A percentile compares a stretch with the other conserved stretches of the same genome.
Evolutionary conservation across 2,113 vertebrate genomes (phyloP).

Genomic region (Regulus satrapa): DNA sequence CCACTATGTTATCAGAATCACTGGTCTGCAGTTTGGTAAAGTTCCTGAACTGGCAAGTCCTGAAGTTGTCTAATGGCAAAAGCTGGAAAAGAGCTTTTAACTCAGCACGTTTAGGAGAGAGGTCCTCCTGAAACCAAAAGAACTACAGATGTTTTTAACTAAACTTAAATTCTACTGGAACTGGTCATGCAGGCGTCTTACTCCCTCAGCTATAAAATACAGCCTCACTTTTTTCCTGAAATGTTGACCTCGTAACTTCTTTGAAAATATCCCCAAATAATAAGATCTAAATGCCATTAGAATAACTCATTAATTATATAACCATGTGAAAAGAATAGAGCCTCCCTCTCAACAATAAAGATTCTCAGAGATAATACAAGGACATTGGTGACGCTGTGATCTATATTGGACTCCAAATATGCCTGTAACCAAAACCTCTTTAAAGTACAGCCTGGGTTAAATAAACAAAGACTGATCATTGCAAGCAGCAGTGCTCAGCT

Average conservation of each 20-base stretch:
- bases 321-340: background rate
- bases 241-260: background rate
- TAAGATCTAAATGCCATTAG: background rate
- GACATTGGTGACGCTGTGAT: background rate
- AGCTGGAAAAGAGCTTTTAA: background rate
- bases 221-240: background rate
- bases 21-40: background rate
- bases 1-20: background rate
- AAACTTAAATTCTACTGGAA: background rate
- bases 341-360: background rate
- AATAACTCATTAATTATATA: background rate
- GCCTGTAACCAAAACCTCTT: conserved; percentile 27
- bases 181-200: fast-evolving
- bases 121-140: background rate
- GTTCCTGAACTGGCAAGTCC: background rate
- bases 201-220: background rate
- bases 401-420: background rate
- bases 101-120: background rate
- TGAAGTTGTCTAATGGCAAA: background rate
- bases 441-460: conserved; percentile 57
- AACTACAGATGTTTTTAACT: background rate
- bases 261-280: background rate
- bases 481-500: conserved; percentile 50
- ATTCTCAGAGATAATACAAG: background rate
- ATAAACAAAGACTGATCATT: conserved; percentile 52